A percentile compares a stretch with the other conserved stretches of the same genome.
Evolutionary conservation across 2,113 vertebrate species (phyloP).

Genomic region (Terrapene triunguis): DNA sequence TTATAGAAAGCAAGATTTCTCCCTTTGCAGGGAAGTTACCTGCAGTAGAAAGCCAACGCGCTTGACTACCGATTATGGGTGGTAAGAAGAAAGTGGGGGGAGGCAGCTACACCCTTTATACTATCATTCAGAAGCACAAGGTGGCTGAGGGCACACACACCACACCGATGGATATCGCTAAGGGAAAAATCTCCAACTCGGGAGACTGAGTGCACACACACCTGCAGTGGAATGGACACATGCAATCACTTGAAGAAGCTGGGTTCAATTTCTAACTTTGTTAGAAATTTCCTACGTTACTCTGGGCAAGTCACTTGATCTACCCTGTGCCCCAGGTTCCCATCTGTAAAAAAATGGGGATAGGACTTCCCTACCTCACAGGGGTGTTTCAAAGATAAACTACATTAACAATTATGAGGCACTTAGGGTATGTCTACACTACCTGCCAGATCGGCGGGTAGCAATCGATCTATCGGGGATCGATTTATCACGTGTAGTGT

Average conservation of each 20-base stretch:
- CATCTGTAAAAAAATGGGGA: background rate
- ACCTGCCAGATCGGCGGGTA: no score
- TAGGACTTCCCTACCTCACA: background rate
- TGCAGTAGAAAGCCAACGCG: no score
- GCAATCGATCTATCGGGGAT: no score
- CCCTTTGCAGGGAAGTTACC: no score
- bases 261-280: rapidly evolving
- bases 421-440: background rate
- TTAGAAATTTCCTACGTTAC: background rate
- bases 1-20: no score
- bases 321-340: background rate
- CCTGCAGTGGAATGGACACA: background rate
- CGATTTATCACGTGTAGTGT: no score
- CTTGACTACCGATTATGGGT: no score
- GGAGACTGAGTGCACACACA: background rate
- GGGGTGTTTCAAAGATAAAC: background rate
- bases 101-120: background rate
- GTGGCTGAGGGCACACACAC: background rate
- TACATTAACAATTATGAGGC: background rate
- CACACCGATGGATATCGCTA: background rate
- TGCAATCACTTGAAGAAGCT: background rate
- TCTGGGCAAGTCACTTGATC: background rate
- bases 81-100: no score
- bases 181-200: background rate
- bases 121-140: background rate